Base-by-base conservation (phyloP, 2,888 invertebrate species). In the Cybosia mesomella region DNA sequence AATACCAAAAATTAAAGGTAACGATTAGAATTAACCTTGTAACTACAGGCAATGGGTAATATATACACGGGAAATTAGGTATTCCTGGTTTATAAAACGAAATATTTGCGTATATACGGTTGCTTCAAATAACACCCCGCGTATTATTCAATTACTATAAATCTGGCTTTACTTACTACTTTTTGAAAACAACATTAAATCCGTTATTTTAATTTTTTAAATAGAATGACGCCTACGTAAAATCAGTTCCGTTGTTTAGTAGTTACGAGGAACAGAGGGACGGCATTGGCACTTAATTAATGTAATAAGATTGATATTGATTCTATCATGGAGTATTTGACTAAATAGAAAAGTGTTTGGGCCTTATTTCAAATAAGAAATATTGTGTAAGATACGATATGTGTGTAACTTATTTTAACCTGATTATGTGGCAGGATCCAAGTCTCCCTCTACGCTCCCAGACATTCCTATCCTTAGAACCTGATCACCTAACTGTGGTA, bases 401-500 rank as follows among this genome's bases (percentile, higher is more conserved):
- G 1, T 9, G 5, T 22, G 10, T 54, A 10, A 55, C 22, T 55
- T 24, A 55, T 5, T 55, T 22, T 55, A 13, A 55, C 13, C 24
- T 18, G 28, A n/a, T 34, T 72, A 70, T 72, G 54, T 70, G 24
- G 62, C 78, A 82, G 82, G 75, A 66, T 66, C 66, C 80, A 71
- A 74, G 75, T 70, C 62, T 71, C 67, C 63, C 65, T 63, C 74
- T 66, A 60, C 68, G 66, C 53, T 73, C 78, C 76, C 74, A 68
- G 77, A 67, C 67, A 72, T 53, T 74, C 83, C 70, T 66, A 69
- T 71, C 76, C 79, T 60, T 75, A 72, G 62, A 73, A 67, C 75
- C 71, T 68, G 67, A 73, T 72, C 73, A 77, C 69, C 69, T 81
- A 73, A 79, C 72, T 75, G 64, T 76, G 83, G 83, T 83, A 84